Percentiles rank a stretch among this genome's conserved stretches.
Conservation (phyloP, 2,113 vertebrate species). For the Dunckerocampus dactyliophorus region DNA sequence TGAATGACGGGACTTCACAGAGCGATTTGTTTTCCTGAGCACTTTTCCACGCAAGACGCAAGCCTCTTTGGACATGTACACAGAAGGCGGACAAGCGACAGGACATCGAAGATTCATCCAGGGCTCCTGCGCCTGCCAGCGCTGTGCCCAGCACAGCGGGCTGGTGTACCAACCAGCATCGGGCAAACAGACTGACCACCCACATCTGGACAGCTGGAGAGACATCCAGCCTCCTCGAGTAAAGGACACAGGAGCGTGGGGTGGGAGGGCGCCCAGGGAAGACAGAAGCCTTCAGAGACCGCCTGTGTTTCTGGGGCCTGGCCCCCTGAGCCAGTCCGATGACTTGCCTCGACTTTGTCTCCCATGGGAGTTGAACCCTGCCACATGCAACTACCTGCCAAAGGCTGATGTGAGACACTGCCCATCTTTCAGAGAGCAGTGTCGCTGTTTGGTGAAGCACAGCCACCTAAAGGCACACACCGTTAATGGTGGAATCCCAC, state of each 20-base stretch:
- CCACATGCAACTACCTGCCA: constrained; percentile 50
- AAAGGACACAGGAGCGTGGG: constrained; percentile 42
- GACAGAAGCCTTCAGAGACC: constrained; percentile 62
- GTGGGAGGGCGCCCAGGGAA: constrained; percentile 33
- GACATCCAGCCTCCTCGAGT: constrained; percentile 43
- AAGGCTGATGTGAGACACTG: constrained; percentile 54
- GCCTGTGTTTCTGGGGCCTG: constrained; percentile 56
- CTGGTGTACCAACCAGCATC: constrained; percentile 32
- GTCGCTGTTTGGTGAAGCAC: constrained; percentile 50
- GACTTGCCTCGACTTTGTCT: constrained; percentile 35
- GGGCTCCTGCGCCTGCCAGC: constrained; percentile 44
- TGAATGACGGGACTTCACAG: constrained; percentile 68
- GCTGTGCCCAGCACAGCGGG: constrained; percentile 42
- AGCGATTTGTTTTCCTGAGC: constrained; percentile 61
- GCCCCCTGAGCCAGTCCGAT: constrained; percentile 42
- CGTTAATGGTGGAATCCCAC: constrained; percentile 44
- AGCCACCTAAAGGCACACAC: constrained; percentile 34
- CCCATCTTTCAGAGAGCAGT: constrained; percentile 61
- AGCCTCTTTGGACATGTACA: constrained; percentile 67
- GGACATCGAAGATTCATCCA: constrained; percentile 53
- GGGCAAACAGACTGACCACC: constrained; percentile 46
- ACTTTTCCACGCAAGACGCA: constrained; percentile 38
- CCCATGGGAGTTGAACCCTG: constrained; percentile 57
- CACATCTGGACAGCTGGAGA: constrained; percentile 38
- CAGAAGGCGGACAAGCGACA: constrained; percentile 52